Evolutionary conservation across 2,797 vertebrate species (phyloP), one percentile per base, ranked within the genome.

Genomic region (Sebastes dallii): DNA sequence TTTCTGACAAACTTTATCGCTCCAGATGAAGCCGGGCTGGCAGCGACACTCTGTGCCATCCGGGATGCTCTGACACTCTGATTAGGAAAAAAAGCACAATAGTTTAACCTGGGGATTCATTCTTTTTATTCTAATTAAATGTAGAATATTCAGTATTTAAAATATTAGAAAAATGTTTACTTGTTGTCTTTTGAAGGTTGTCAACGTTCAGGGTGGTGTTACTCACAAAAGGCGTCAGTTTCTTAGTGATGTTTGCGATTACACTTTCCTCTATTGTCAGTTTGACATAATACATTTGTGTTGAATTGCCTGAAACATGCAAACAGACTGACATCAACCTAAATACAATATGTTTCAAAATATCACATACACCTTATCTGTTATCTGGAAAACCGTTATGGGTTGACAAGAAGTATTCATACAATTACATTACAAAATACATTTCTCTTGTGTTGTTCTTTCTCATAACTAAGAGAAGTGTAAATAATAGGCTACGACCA

Each of bases 251-350:
- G 0, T 55, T 25, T 0, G 0, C 0, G 0, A 79, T 10, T 5
- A 36, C 78, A 10, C 0, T 70, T 2, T 24, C 0, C 5, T 95
- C 95, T 16, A 90, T 66, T 10, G 0, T 78, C 67, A 96, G 56
- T 66, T 82, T 88, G 29, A 69, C 7, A 13, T 92, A 93, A n/a
- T 87, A 81, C 66, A 92, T 76, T 75, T 92, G 77, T 3, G 89
- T 92, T 69, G 83, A 93, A 12, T 27, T 81, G 0, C 0, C 93
- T 95, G 77, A 29, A 88, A 80, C 10, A 62, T 4, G 20, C 1
- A 76, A 78, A 34, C 18, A 83, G 11, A 64, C 14, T 36, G 29
- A 64, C 20, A 58, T 66, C 12, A 66, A 20, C 1, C 2, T n/a
- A 8, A 36, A 52, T 22, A 10, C 54, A 56, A 27, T 5, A 32